Evolutionary conservation across 2,888 invertebrate species (phyloP).

Genomic region (Sarcophaga subvicina): DNA sequence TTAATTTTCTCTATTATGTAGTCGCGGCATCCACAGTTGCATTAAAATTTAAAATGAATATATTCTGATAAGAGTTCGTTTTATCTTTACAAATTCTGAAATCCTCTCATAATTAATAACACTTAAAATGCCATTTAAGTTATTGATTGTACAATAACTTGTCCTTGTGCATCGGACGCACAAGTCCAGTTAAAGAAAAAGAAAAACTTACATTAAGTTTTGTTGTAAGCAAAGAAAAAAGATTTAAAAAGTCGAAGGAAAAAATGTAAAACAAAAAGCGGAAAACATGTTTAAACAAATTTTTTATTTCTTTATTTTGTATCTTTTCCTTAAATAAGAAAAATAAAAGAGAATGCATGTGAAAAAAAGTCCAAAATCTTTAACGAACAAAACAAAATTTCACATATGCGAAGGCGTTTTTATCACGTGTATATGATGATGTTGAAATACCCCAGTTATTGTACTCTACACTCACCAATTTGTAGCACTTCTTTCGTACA

Average conservation of each 20-base stretch:
- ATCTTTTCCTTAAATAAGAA: not conserved
- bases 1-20: too few species aligned
- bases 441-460: conserved; percentile 44
- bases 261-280: not conserved
- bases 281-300: conserved; percentile 13
- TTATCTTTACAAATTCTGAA: too few species aligned
- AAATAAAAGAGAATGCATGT: conserved; percentile 22
- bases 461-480: conserved; percentile 57
- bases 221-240: conserved; percentile 20
- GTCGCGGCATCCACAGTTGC: too few species aligned
- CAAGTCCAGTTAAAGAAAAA: conserved; percentile 1
- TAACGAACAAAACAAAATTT: conserved; percentile 4
- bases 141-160: not conserved
- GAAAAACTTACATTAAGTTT: conserved; percentile 36
- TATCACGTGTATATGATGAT: conserved; percentile 36
- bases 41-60: too few species aligned
- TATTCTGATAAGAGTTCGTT: too few species aligned
- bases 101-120: too few species aligned
- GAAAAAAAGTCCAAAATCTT: conserved; percentile 21
- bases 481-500: conserved; percentile 26
- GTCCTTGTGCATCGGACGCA: conserved; percentile 1
- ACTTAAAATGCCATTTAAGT: too few species aligned
- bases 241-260: too few species aligned
- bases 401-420: conserved; percentile 51
- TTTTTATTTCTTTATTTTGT: conserved; percentile 8